phyloP scores from a whole-genome alignment of 2,888 invertebrate species.

The Scaeva pyrastri region DNA sequence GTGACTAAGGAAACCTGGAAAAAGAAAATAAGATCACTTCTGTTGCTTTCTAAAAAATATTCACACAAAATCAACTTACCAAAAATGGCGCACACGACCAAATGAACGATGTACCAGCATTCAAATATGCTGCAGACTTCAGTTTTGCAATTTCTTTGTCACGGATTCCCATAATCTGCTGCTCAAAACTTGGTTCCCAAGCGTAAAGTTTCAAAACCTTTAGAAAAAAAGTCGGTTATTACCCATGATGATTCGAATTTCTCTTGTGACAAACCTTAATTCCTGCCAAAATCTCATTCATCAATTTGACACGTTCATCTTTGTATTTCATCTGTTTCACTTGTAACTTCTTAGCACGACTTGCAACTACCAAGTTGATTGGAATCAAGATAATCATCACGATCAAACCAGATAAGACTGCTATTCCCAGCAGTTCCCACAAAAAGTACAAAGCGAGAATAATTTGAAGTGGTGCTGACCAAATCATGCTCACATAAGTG shows the following conservation, averaged over 20 bases:
- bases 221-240: slow-evolving; percentile 69
- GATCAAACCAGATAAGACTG: slow-evolving; percentile 93
- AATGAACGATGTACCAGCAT: slow-evolving; percentile 94
- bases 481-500: slow-evolving; percentile 94
- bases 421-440: slow-evolving; percentile 92
- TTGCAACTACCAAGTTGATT: slow-evolving; percentile 93
- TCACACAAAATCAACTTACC: slow-evolving; percentile 85
- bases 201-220: slow-evolving; percentile 95
- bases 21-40: not conserved
- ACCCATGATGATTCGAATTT: no score
- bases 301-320: slow-evolving; percentile 95
- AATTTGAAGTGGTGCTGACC: slow-evolving; percentile 97
- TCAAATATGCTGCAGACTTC: slow-evolving; percentile 94
- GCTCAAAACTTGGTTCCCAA: slow-evolving; percentile 97
- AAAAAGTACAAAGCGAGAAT: slow-evolving; percentile 92
- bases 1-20: slow-evolving; percentile 93
- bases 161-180: slow-evolving; percentile 94
- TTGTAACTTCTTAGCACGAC: slow-evolving; percentile 91
- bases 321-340: slow-evolving; percentile 96
- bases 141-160: slow-evolving; percentile 94
- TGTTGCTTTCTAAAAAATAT: not conserved
- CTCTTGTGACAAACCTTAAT: slow-evolving; percentile 94
- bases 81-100: slow-evolving; percentile 98
- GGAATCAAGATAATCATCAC: slow-evolving; percentile 97
- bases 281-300: slow-evolving; percentile 96